These are phyloP conservation scores for Cosmopolites sordidus DNA, from an alignment of 2,888 invertebrate genomes.

Conservation along the genomic window DNA sequence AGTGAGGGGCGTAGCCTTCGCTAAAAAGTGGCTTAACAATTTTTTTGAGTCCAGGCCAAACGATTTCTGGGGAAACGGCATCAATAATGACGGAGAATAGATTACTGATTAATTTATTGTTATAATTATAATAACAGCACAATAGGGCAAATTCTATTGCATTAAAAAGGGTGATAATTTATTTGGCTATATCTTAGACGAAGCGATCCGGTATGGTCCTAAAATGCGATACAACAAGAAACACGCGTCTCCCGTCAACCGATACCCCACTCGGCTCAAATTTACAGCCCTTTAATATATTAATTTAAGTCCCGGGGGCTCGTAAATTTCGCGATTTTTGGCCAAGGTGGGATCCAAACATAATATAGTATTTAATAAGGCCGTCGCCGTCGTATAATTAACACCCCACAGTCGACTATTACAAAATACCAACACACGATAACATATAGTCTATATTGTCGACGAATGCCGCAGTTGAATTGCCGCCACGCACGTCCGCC, in stretches of 20 bases:
- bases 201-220: not conserved
- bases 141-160: too few species aligned
- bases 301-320: slow-evolving; percentile 14
- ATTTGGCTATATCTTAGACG: too few species aligned
- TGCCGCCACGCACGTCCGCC: slow-evolving; percentile 16
- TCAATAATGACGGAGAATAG: too few species aligned
- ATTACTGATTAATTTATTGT: too few species aligned
- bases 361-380: slow-evolving; percentile 52
- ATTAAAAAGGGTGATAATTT: too few species aligned
- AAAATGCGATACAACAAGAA: slow-evolving; percentile 11
- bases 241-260: slow-evolving; percentile 25
- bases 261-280: slow-evolving; percentile 20
- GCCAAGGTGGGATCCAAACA: slow-evolving; percentile 47
- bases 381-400: slow-evolving; percentile 41
- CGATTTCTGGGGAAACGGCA: too few species aligned
- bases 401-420: slow-evolving; percentile 44
- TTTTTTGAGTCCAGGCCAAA: too few species aligned
- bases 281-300: slow-evolving; percentile 24
- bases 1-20: too few species aligned
- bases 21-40: too few species aligned
- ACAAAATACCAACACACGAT: slow-evolving; percentile 47
- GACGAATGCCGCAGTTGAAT: slow-evolving; percentile 25
- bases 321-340: slow-evolving; percentile 46
- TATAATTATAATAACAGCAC: too few species aligned
- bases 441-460: slow-evolving; percentile 45